phyloP scores from a whole-genome alignment of 2,797 vertebrate species.

The Alosa sapidissima region DNA sequence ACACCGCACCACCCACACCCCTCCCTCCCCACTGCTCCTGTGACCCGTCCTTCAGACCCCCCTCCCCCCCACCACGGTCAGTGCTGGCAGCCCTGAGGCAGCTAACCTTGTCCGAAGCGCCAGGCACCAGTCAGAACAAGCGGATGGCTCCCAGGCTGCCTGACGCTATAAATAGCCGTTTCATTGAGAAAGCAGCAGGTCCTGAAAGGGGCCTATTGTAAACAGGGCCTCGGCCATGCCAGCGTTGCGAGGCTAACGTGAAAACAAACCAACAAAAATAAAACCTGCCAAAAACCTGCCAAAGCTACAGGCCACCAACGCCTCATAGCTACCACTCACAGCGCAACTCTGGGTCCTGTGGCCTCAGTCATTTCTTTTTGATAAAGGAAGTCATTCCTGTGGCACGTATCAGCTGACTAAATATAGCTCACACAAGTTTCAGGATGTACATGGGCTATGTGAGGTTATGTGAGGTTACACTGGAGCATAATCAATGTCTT shows the following conservation, averaged over 20 bases:
- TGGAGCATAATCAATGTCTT: neutral
- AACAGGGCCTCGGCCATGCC: constrained; percentile 51
- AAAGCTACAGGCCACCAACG: neutral
- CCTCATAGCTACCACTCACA: neutral
- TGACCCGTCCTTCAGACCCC: constrained; percentile 66
- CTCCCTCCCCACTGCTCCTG: constrained; percentile 43
- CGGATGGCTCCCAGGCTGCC: constrained; percentile 64
- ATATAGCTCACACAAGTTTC: neutral
- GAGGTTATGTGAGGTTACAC: neutral
- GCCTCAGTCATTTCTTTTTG: neutral
- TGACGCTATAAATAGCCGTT: constrained; percentile 76
- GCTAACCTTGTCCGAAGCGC: constrained; percentile 75
- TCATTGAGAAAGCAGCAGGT: constrained; percentile 72
- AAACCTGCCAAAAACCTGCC: neutral
- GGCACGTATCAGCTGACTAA: neutral
- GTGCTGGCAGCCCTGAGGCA: neutral
- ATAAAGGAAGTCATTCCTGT: neutral
- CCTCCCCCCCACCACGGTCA: constrained; percentile 9
- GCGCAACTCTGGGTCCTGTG: neutral
- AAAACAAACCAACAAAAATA: constrained; percentile 40
- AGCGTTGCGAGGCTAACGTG: constrained; percentile 58
- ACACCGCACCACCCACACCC: neutral
- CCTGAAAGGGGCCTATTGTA: constrained; percentile 75
- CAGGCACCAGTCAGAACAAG: constrained; percentile 77
- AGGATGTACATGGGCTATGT: neutral